Evolutionary conservation across 2,888 invertebrate species (phyloP), one percentile per base, ranked within the genome.

Genomic region (Endotricha flammealis): DNA sequence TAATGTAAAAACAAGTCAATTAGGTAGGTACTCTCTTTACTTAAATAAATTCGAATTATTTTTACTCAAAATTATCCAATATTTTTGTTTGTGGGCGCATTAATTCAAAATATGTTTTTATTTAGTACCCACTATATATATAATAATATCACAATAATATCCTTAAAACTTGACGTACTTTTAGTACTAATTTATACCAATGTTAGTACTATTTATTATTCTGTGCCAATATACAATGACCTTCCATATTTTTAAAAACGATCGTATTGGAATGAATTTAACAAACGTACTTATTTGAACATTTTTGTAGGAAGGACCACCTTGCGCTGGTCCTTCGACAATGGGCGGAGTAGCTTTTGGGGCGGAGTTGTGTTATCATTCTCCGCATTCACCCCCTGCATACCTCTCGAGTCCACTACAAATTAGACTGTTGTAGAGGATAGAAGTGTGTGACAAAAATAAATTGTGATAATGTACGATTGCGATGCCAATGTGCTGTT

Each of bases 331-430:
- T 20, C 10, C 6, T 12, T 11, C 27, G 11, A 24, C 23, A 30
- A 36, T 41, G 60, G 64, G 64, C 64, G 64, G 63, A 45, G 53
- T 41, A 36, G 36, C 14, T 12, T 29, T 29, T 22, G 44, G 48
- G 46, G 53, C 46, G 42, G 44, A 36, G 38, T 48, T 38, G 32
- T 12, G 34, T 28, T 29, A 29, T 34, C 29, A 29, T n/a, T 17
- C 39, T 29, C 12, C 29, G 27, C 24, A 42, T 44, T 42, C 44
- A 44, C 50, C 47, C 46, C 16, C 32, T 20, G 35, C 28, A 47
- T n/a, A 39, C 56, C 59, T 48, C 46, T 38, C 34, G 39, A 33
- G 41, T 42, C 53, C 56, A 50, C 31, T 46, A 30, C 44, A 47
- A 22, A 17, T 12, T 4, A 22, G 3, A 23, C 29, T 14, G 29